Base-by-base conservation (phyloP, 2,113 vertebrate genomes). In the Crotalus viridis region DNA sequence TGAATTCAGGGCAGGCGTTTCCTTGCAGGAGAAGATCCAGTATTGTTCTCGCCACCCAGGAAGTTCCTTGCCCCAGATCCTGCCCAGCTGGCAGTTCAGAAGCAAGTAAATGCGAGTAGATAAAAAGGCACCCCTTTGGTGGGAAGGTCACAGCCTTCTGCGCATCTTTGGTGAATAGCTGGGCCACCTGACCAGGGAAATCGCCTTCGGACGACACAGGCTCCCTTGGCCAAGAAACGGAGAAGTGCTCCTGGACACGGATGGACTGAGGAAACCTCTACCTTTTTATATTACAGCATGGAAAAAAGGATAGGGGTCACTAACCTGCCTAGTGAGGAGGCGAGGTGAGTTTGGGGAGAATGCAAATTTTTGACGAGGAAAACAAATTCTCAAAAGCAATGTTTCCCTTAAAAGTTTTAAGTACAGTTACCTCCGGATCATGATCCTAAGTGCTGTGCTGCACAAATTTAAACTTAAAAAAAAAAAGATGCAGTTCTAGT, bases 401-500 rank as follows among this genome's bases (percentile, higher is more conserved):
- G 10, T 21, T 89, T 57, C 13, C 39, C 17, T 21, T 17, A 3
- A 26, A 10, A 48, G 24, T 17, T n/a, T 19, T 64, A 28, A 46
- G 13, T 15, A 85, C 39, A 85, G 10, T 6, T 85, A 48, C 22
- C 85, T 85, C 85, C 22, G 85, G 39, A 85, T 22, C 22, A 4
- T 3, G 7, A 28, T 24, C 22, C 24, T 24, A 39, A 48, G 1
- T 51, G 24, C 54, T 22, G 57, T 61, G 56, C 56, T 19, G 19
- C 56, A 57, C 56, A 57, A 57, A 57, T 21, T 22, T 57, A 57
- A 57, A 57, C 56, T 5, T 57, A 13, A 54, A 54, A 97, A 98
- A 96, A 48, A 48, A 6, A 48, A 94, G 89, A 95, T 97, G 96
- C 95, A 97, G 97, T 96, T 95, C 95, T 97, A 97, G 96, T 93